A percentile compares a stretch with the other conserved stretches of the same genome.
phyloP scores from a whole-genome alignment of 30 jellyfish, hydroid and myxozoan species.

The Catostylus mosaicus region DNA sequence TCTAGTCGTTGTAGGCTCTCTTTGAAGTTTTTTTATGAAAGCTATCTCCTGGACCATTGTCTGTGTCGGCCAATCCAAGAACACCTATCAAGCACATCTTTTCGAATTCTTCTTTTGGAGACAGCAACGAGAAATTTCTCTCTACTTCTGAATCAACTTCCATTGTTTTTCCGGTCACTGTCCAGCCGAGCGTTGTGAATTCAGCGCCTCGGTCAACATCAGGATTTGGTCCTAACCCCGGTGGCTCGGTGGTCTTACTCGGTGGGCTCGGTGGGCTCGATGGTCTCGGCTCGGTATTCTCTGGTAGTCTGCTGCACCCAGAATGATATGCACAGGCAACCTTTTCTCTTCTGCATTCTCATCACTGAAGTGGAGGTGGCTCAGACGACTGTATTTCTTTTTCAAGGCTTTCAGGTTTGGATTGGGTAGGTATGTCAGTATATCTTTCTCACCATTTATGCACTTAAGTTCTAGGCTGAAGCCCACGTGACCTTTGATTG shows the following conservation, averaged over 20 bases:
- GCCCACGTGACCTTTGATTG: constrained; percentile 26
- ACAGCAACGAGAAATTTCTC: constrained; percentile 44
- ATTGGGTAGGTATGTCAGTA: constrained; percentile 53
- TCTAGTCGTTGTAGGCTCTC: constrained; percentile 39
- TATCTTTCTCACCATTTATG: constrained; percentile 59
- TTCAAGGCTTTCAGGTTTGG: constrained; percentile 56
- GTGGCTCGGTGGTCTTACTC: constrained; percentile 67
- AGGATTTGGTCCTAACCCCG: no score
- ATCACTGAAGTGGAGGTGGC: constrained; percentile 53
- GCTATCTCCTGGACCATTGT: constrained; percentile 18
- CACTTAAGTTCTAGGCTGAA: constrained; percentile 32
- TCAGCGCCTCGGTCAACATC: no score
- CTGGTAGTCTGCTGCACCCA: constrained; percentile 68
- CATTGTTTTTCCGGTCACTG: constrained; percentile 46
- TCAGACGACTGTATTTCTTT: constrained; percentile 38
- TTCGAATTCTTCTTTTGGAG: constrained; percentile 57
- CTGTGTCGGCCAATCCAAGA: constrained; percentile 56
- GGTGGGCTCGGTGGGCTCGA: no score
- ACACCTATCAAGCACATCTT: constrained; percentile 67
- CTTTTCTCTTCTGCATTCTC: constrained; percentile 46
- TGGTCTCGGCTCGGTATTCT: no score
- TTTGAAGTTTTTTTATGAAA: constrained; percentile 49
- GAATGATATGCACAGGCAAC: constrained; percentile 65
- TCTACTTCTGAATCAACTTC: constrained; percentile 45
- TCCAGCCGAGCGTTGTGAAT: constrained; percentile 70